Base-by-base conservation (phyloP, 2,888 invertebrate species). In the Linnaemya tessellans region DNA sequence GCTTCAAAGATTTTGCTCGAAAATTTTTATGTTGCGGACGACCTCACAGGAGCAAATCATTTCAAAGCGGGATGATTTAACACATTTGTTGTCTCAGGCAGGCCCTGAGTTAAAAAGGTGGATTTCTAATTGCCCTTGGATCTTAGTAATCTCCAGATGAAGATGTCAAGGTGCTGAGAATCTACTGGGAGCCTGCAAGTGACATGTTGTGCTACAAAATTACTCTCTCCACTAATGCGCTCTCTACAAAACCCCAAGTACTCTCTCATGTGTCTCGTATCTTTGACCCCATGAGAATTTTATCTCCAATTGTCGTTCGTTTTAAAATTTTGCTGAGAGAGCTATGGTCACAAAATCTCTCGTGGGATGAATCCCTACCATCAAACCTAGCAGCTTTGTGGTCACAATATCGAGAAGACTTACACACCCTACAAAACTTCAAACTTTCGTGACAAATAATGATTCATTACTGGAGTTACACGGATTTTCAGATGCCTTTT, bases 1-100 rank as follows among this genome's bases (percentile, higher is more conserved):
- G 87, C 84, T 1, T 51, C 81, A 13, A 41, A 51, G 13, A 67
- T 80, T 11, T 15, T 88, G n/a, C 25, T 84, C 10, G 80, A 80
- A 9, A 84, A 87, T 56, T 79, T 87, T 25, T 87, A 87, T 56
- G 87, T 87, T 7, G 87, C 87, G 54, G 88, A 86, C 20, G 67
- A 87, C 9, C 49, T 86, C 56, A 80, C 82, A 0, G 85, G 86
- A n/a, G 54, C 74, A 38, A 78, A 82, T 58, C 64, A 54, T 15
- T 0, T 54, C 25, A 1, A 10, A 13, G 38, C 71, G 15, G 68
- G 84, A 15, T 43, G 58, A 18, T 68, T 46, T 46, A 46, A 51
- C 20, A 11, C 43, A 18, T 25, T 18, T 7, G 49, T 74, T 1
- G 60, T 65, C n/a, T n/a, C n/a, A n/a, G n/a, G n/a, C n/a, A n/a